Evolutionary conservation across 2,888 invertebrate genomes (phyloP).

Genomic region (Prionchulus punctatus): DNA sequence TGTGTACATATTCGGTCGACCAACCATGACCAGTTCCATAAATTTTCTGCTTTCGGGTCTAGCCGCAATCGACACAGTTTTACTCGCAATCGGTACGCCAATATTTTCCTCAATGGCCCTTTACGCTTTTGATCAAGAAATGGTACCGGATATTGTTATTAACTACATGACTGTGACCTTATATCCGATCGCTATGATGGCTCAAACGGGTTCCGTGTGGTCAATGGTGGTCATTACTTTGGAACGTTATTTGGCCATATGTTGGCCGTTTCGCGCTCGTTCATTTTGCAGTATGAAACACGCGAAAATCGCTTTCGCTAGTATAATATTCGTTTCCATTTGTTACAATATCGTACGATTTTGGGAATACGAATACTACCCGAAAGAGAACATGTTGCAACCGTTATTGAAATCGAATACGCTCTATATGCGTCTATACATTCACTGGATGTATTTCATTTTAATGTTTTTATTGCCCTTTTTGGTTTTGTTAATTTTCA

Average conservation of each 20-base stretch:
- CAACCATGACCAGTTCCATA: background rate
- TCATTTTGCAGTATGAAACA: background rate
- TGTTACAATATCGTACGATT: background rate
- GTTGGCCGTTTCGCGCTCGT: background rate
- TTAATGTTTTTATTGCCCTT: background rate
- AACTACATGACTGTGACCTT: background rate
- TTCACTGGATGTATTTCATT: background rate
- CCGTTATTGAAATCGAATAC: background rate
- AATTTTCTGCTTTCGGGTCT: background rate
- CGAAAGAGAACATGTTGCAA: background rate
- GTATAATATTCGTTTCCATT: background rate
- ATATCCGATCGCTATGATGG: background rate
- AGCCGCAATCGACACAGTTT: background rate
- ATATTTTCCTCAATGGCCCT: background rate
- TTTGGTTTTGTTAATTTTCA: background rate
- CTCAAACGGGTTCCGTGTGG: conserved; percentile 1
- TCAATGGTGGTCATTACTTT: background rate
- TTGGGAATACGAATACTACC: background rate
- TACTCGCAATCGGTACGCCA: background rate
- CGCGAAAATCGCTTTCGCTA: background rate
- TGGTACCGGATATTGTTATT: background rate
- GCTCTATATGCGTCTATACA: background rate
- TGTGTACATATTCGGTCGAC: background rate
- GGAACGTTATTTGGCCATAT: background rate
- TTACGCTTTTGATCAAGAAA: background rate